Conservation (phyloP, 2,113 vertebrate species). For the Prolemur simus region DNA sequence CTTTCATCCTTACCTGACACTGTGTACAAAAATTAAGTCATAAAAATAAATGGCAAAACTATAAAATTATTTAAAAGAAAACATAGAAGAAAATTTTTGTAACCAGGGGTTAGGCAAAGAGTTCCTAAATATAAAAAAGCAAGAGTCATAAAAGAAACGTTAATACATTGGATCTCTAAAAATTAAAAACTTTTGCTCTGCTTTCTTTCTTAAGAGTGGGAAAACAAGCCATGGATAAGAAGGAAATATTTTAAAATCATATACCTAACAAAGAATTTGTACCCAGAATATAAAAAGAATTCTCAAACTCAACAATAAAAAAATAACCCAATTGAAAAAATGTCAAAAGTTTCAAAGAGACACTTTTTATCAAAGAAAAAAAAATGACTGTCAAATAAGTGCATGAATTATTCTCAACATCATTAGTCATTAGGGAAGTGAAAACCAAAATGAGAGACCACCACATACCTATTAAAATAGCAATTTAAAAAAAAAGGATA, state of each 20-base stretch:
- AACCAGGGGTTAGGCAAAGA: not conserved
- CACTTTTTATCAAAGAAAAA: not conserved
- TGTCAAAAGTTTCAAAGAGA: not conserved
- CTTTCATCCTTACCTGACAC: not conserved
- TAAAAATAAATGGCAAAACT: not conserved
- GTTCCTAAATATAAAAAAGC: not conserved
- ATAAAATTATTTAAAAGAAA: not conserved
- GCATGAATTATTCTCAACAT: not conserved
- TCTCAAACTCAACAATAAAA: not conserved
- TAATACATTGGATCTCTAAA: not conserved
- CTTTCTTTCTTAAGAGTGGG: not conserved
- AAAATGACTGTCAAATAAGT: not conserved
- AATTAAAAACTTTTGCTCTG: not conserved
- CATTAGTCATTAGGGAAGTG: not conserved
- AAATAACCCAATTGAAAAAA: not conserved
- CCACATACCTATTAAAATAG: not conserved
- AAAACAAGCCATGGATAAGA: not conserved
- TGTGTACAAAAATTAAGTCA: not conserved
- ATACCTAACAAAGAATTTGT: not conserved
- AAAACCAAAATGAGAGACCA: not conserved
- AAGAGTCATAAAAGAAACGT: not conserved
- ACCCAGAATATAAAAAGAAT: not conserved
- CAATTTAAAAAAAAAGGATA: not conserved
- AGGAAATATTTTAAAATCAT: not conserved
- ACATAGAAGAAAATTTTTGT: not conserved